Evolutionary conservation across 2,113 vertebrate species (phyloP), one percentile per base, ranked within the genome.

Genomic region (Gallinago paraguaiae): DNA sequence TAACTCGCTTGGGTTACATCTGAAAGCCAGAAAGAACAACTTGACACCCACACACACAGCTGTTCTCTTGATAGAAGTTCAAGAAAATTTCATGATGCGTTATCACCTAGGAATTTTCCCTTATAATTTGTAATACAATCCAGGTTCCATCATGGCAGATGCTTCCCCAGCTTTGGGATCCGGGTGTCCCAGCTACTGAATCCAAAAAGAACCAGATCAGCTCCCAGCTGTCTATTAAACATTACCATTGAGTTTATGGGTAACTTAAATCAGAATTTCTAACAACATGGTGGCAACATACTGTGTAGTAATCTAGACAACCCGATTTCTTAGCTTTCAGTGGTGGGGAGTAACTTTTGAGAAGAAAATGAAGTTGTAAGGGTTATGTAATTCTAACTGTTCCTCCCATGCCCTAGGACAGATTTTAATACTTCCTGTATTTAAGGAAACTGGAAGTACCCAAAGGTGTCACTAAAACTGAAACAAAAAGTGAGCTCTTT

Each of bases 41-140:
- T 10, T 81, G 74, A 85, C 74, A 72, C 70, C 82, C 92, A 85
- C 72, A 50, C 7, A 18, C 53, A 88, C 65, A 94, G 94, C 93
- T 96, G 88, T 19, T 95, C 94, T 91, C 96, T 77, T 72, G 81
- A 61, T 72, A 45, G 74, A 96, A 59, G 35, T 2, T 37, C 59
- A 12, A 23, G 19, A 2, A 35, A 81, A 31, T 57, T 59, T 31
- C n/a, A 33, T 3, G 46, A 46, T 18, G 19, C 37, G 33, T 7
- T 39, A 17, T 1, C 77, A 78, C 69, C 54, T 24, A 11, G 20
- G 88, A 86, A 76, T 28, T 53, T 43, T 10, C 88, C 79, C 59
- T 69, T 17, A 2, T 2, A 1, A 69, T 43, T 9, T 51, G 14
- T 64, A 18, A 43, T 3, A 81, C 3, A 35, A 31, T 10, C 35